Conservation (phyloP, 2,888 invertebrate species). For the Cheilosia impressa region DNA sequence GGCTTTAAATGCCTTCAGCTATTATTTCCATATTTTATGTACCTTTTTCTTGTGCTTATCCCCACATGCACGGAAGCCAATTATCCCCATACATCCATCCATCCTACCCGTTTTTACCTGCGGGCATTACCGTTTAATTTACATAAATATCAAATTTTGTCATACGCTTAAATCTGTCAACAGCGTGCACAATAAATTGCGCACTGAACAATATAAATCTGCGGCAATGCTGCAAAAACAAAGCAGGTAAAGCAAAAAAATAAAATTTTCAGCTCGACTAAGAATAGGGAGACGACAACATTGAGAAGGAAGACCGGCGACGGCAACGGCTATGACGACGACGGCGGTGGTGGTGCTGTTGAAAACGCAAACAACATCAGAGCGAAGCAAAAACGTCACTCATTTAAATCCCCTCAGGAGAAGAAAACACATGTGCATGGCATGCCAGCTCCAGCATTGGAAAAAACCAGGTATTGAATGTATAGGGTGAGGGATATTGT, state of each 20-base stretch:
- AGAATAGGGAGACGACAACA: conserved; percentile 26
- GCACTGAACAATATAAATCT: conserved; percentile 71
- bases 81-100: conserved; percentile 57
- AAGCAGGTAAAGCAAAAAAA: conserved; percentile 28
- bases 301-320: conserved; percentile 6
- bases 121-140: conserved; percentile 69
- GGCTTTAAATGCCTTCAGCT: conserved; percentile 58
- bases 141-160: conserved; percentile 75
- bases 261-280: conserved; percentile 7
- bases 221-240: conserved; percentile 42
- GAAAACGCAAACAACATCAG: conserved; percentile 67
- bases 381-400: conserved; percentile 58
- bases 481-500: conserved; percentile 7
- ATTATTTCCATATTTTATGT: conserved; percentile 56
- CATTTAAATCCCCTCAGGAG: conserved; percentile 66
- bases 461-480: conserved; percentile 20
- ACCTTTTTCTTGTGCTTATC: conserved; percentile 24
- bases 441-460: conserved; percentile 15
- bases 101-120: conserved; percentile 41
- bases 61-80: conserved; percentile 58
- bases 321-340: conserved; percentile 1
- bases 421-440: conserved; percentile 64
- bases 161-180: conserved; percentile 75
- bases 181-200: conserved; percentile 73
- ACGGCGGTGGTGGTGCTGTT: conserved; percentile 35